Conservation (phyloP, 2,797 vertebrate species). For the Phyllotis vaccarum region DNA sequence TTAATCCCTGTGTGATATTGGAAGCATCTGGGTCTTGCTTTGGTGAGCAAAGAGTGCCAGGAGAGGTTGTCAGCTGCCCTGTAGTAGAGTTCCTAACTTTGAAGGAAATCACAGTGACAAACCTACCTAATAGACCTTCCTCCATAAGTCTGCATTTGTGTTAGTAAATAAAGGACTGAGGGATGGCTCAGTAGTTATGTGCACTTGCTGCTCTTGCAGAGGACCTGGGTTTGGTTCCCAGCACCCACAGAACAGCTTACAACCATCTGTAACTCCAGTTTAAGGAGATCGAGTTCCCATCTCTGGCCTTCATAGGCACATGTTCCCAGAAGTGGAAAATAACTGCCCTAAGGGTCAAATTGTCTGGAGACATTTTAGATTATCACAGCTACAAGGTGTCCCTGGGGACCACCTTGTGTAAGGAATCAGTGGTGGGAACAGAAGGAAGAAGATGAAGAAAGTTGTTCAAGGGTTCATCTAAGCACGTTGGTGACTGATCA, state of each 20-base stretch:
- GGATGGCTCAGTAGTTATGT: not conserved
- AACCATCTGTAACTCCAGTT: not conserved
- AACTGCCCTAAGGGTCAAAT: not conserved
- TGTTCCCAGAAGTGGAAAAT: not conserved
- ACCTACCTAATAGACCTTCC: slow-evolving; percentile 30
- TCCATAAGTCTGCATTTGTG: not conserved
- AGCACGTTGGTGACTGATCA: not conserved
- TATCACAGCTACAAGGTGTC: not conserved
- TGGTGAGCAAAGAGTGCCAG: slow-evolving; percentile 89
- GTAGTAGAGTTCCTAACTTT: slow-evolving; percentile 87
- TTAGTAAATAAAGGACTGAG: not conserved
- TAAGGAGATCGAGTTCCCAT: too few species aligned
- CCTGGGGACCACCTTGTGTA: not conserved
- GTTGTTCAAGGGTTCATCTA: not conserved
- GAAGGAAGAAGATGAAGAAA: not conserved
- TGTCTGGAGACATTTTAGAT: not conserved
- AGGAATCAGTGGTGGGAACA: not conserved
- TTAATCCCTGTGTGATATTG: not conserved
- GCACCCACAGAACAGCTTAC: not conserved
- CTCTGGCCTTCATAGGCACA: not conserved
- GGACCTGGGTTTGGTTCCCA: not conserved
- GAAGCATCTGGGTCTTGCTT: not conserved
- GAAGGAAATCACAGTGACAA: slow-evolving; percentile 90
- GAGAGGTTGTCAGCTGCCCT: slow-evolving; percentile 90
- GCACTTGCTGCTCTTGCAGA: not conserved